A percentile compares a stretch with the other conserved stretches of the same genome.
Evolutionary conservation across 2,797 vertebrate genomes (phyloP).

Genomic region (Coracias cyanogaster): DNA sequence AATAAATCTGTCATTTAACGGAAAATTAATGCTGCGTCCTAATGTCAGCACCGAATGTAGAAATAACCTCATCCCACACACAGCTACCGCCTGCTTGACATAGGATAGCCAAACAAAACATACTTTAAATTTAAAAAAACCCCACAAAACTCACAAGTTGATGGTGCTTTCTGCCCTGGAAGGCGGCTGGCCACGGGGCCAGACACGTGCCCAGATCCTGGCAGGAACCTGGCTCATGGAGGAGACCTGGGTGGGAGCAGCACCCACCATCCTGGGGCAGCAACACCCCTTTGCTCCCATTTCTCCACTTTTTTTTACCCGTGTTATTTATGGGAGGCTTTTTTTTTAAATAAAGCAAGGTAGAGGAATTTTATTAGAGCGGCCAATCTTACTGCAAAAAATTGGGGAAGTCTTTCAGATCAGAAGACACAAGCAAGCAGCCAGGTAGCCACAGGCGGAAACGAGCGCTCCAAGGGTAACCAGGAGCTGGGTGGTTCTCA

Average conservation of each 20-base stretch:
- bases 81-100: fast-evolving
- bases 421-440: background rate
- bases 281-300: background rate
- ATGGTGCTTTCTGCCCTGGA: background rate
- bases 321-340: background rate
- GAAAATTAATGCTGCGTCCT: background rate
- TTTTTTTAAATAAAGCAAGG: background rate
- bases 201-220: background rate
- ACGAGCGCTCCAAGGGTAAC: background rate
- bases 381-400: background rate
- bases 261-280: too few relatives aligned
- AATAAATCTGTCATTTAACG: slow-evolving; percentile 2
- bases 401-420: background rate
- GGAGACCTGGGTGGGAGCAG: background rate
- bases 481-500: background rate
- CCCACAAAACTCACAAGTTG: background rate
- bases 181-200: background rate
- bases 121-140: background rate
- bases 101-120: background rate
- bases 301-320: background rate
- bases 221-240: background rate
- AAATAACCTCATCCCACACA: background rate
- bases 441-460: background rate
- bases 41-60: background rate
- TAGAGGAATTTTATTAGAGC: background rate